phyloP scores from a whole-genome alignment of 2,797 vertebrate species.

The Manis crassicaudata region DNA sequence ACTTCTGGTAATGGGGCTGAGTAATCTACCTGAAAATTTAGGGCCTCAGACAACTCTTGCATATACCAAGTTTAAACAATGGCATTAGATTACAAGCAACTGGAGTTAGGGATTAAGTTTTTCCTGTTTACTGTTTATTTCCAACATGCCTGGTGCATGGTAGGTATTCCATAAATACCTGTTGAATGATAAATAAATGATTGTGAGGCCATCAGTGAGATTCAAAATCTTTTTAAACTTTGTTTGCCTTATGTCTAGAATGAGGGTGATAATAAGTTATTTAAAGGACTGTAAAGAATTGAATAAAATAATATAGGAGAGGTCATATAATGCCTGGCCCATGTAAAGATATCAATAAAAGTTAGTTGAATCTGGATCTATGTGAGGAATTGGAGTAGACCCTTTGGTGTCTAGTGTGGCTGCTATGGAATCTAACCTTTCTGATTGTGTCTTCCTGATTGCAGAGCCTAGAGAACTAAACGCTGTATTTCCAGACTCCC shows the following conservation, averaged over 20 bases:
- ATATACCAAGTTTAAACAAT: neutral
- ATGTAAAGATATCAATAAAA: neutral
- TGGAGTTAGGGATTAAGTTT: neutral
- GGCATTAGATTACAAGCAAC: neutral
- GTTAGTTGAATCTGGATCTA: neutral
- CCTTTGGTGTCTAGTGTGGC: neutral
- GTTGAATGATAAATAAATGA: slow-evolving; percentile 31
- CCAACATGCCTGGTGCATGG: neutral
- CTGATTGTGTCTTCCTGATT: neutral
- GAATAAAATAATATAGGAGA: neutral
- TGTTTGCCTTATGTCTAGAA: neutral
- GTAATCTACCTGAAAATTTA: neutral
- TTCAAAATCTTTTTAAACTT: slow-evolving; percentile 14
- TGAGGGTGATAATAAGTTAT: neutral
- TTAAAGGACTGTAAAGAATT: neutral
- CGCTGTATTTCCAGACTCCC: neutral
- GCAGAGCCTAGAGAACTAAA: neutral
- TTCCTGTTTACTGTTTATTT: slow-evolving; percentile 19
- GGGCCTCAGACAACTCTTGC: neutral
- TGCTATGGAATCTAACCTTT: neutral
- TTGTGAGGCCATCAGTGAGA: neutral
- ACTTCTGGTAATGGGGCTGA: neutral
- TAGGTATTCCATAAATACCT: neutral
- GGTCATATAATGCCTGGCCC: neutral
- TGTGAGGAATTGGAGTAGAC: neutral